Base-by-base conservation (phyloP, 30 jellyfish, hydroid and myxozoan species). In the Sanderia malayensis region DNA sequence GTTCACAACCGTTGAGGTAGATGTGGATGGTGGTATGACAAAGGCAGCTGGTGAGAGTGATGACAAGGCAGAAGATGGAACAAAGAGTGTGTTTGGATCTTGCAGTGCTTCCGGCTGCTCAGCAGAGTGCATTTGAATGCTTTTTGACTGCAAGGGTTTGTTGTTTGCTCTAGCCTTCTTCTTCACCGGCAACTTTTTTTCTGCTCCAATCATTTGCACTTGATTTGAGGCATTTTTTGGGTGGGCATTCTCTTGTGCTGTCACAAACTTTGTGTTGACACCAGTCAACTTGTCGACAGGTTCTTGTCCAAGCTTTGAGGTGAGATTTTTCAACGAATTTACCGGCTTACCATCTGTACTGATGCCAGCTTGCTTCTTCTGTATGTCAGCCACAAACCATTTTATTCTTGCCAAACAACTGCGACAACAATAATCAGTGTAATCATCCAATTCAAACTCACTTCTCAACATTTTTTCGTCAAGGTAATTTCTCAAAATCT, bases 391-490 rank as follows among this genome's bases (percentile, higher is more conserved):
- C 7, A 84, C 85, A 73, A 67, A 74, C 86, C 85, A 63, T 44
- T 84, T 84, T 29, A 84, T 75, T 26, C 79, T 47, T 33, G 89
- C 82, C 44, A 78, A 76, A 58, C 95, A 84, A 27, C 84, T 65
- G 57, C 84, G 61, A 32, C 95, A 84, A 58, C 95, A 84, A 44
- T 63, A 67, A 45, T 84, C 83, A 18, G 26, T 53, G 21, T 75
- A 78, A 67, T 66, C 79, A 8, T 53, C 80, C 13, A 84, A 68
- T 37, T 69, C 81, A 75, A 73, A 84, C 55, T 84, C 83, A 28
- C 44, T 61, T 61, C 84, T 52, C 75, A 84, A 26, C 44, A 58
- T 52, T 61, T 67, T 75, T 61, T 84, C 86, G 34, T 84, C 92
- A 31, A 57, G 58, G 28, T 62, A 80, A 21, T 59, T 57, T 24